These are phyloP conservation scores for Atta texana DNA, from an alignment of 1,140 invertebrate genomes.

Conservation along the genomic window DNA sequence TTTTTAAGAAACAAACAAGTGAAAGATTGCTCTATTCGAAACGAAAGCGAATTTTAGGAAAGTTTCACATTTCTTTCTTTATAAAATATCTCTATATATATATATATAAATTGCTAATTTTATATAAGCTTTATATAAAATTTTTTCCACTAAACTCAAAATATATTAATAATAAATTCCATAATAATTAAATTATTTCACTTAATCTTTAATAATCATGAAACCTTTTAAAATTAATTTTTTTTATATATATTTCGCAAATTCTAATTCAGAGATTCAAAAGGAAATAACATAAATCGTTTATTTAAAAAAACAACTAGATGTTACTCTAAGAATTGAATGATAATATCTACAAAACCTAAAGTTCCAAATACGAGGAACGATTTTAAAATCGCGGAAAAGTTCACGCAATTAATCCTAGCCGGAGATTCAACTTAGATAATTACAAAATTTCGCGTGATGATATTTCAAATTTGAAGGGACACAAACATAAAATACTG, in stretches of 20 bases:
- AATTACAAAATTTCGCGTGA: not conserved
- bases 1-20: not conserved
- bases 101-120: not conserved
- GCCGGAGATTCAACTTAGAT: not conserved
- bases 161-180: not conserved
- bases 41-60: not conserved
- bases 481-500: not conserved
- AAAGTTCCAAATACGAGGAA: not conserved
- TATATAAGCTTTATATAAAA: not conserved
- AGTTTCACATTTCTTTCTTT: not conserved
- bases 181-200: not conserved
- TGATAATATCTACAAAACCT: not conserved
- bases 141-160: not conserved
- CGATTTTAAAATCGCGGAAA: not conserved
- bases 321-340: not conserved
- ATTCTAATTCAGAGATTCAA: not conserved
- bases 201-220: not conserved
- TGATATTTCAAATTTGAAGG: not conserved
- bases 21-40: not conserved
- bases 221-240: not conserved
- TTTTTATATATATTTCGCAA: not conserved
- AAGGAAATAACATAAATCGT: not conserved
- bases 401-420: conserved; percentile 27
- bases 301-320: not conserved
- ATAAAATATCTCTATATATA: not conserved